A percentile compares a stretch with the other conserved stretches of the same genome.
Conservation (phyloP, 1,140 invertebrate genomes). For the Potamilus streckersoni region DNA sequence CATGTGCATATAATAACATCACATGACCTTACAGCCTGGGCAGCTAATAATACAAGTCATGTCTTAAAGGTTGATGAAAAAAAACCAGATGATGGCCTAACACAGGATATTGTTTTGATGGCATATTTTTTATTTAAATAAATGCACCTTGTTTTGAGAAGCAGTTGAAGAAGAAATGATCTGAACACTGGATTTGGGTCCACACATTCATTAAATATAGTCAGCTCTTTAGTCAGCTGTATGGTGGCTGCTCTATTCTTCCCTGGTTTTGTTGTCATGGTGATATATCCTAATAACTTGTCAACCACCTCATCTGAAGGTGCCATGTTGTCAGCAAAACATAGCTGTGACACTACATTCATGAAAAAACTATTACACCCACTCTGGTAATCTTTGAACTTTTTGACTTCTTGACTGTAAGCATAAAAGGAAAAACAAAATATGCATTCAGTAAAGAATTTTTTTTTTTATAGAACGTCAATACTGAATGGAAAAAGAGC, state of each 20-base stretch:
- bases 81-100: too few species aligned
- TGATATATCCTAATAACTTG: conserved; percentile 44
- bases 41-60: too few species aligned
- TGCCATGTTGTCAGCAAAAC: conserved; percentile 43
- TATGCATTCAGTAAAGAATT: too few species aligned
- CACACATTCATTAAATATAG: conserved; percentile 38
- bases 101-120: too few species aligned
- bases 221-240: conserved; percentile 29
- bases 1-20: too few species aligned
- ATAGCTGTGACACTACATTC: conserved; percentile 49
- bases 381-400: conserved; percentile 20
- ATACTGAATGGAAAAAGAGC: too few species aligned
- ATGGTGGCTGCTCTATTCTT: not conserved
- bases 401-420: conserved; percentile 6
- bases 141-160: conserved; percentile 35
- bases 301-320: conserved; percentile 41
- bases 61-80: too few species aligned
- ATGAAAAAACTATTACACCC: conserved; percentile 52
- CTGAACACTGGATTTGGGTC: conserved; percentile 52
- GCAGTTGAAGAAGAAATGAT: conserved; percentile 47
- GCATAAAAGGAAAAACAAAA: too few species aligned
- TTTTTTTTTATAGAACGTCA: too few species aligned
- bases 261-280: conserved; percentile 8
- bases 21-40: too few species aligned
- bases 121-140: too few species aligned